Evolutionary conservation across 2,113 vertebrate species (phyloP).

Genomic region (Poecilia latipinna): DNA sequence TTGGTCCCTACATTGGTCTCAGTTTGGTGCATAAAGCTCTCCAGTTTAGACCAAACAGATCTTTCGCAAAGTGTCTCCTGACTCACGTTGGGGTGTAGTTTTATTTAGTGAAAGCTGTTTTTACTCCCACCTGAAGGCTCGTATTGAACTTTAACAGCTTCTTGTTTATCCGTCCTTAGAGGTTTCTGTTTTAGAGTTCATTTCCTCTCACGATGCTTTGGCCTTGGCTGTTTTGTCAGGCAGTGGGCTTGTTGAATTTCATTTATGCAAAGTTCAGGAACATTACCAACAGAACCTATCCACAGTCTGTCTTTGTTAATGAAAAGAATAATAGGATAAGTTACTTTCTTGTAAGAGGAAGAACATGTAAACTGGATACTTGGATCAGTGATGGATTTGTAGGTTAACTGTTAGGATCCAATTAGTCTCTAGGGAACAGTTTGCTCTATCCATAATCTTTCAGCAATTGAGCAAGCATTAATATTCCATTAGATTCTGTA

Average conservation of each 20-base stretch:
- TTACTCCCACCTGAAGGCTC: slow-evolving; percentile 60
- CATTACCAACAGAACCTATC: neutral
- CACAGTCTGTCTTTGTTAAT: too few relatives aligned
- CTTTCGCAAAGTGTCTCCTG: slow-evolving; percentile 66
- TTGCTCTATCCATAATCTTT: slow-evolving; percentile 11
- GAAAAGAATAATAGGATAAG: slow-evolving; percentile 39
- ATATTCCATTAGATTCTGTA: slow-evolving; percentile 40
- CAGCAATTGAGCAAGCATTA: neutral
- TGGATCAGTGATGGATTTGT: neutral
- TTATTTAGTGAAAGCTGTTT: slow-evolving; percentile 71
- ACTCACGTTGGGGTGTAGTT: slow-evolving; percentile 50
- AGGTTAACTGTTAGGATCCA: slow-evolving; percentile 14
- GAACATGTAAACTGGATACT: neutral
- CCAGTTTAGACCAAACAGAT: slow-evolving; percentile 26
- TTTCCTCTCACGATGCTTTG: slow-evolving; percentile 37
- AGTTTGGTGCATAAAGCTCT: slow-evolving; percentile 38
- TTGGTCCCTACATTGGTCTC: slow-evolving; percentile 10
- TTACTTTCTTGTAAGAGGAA: slow-evolving; percentile 3
- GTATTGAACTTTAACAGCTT: slow-evolving; percentile 47
- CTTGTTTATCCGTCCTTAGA: slow-evolving; percentile 50
- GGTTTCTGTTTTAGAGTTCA: slow-evolving; percentile 34
- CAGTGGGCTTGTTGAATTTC: slow-evolving; percentile 22
- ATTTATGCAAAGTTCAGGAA: slow-evolving; percentile 1
- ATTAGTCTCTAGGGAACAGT: slow-evolving; percentile 4
- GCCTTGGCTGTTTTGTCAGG: slow-evolving; percentile 47